Evolutionary conservation across 2,113 vertebrate genomes (phyloP).

Genomic region (Nipponia nippon): DNA sequence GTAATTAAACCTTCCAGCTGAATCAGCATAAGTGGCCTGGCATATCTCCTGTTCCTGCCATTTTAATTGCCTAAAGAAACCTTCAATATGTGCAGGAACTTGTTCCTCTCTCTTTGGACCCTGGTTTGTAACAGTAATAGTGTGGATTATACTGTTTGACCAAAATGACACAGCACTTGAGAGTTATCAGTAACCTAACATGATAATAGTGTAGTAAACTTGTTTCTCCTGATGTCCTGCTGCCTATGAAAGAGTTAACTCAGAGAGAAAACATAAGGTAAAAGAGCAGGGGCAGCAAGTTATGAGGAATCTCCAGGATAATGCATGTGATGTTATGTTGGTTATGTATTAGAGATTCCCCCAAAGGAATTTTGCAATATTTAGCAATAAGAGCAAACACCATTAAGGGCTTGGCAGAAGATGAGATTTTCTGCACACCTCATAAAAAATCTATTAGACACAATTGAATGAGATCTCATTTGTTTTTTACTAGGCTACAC

Average conservation of each 20-base stretch:
- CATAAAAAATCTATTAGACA: not conserved
- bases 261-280: not conserved
- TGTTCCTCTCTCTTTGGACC: not conserved
- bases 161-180: not conserved
- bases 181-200: not conserved
- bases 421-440: not conserved
- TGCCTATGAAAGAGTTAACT: not conserved
- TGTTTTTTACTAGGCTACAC: not conserved
- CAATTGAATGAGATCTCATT: not conserved
- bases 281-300: not conserved
- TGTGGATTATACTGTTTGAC: not conserved
- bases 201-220: not conserved
- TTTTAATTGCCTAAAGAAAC: not conserved
- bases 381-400: not conserved
- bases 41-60: not conserved
- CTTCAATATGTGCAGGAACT: not conserved
- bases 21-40: not conserved
- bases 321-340: not conserved
- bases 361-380: not conserved
- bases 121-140: not conserved
- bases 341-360: not conserved
- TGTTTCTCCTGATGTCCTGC: not conserved
- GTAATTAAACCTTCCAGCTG: slow-evolving; percentile 3
- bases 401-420: not conserved
- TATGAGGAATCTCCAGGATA: not conserved